phyloP scores from a whole-genome alignment of 2,797 vertebrate species.

The Nannoperca obscura region DNA sequence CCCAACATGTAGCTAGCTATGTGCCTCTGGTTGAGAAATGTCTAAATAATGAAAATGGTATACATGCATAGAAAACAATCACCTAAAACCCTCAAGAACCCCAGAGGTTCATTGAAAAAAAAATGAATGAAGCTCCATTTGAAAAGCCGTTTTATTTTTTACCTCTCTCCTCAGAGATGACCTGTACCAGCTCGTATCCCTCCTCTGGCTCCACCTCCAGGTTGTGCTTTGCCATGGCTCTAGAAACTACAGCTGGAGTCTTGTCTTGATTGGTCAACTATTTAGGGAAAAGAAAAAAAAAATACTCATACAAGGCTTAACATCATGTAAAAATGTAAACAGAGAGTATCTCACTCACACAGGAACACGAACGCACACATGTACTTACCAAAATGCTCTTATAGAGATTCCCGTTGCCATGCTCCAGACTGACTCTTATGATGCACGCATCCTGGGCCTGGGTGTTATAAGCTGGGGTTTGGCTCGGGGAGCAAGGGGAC shows the following conservation, averaged over 20 bases:
- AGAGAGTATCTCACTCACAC: neutral
- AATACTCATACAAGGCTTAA: neutral
- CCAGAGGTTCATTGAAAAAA: neutral
- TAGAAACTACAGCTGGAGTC: constrained; percentile 91
- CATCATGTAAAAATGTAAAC: neutral
- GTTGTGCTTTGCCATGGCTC: constrained; percentile 95
- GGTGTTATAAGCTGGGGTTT: constrained; percentile 88
- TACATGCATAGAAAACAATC: neutral
- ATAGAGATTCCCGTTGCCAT: constrained; percentile 93
- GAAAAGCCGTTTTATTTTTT: constrained; percentile 12
- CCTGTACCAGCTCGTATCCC: constrained; percentile 93
- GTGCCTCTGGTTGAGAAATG: too few species aligned
- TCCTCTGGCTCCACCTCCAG: constrained; percentile 88
- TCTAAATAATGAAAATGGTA: too few species aligned
- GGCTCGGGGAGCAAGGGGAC: constrained; percentile 77
- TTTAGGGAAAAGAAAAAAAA: neutral
- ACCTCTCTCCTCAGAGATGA: constrained; percentile 96
- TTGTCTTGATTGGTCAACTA: constrained; percentile 96
- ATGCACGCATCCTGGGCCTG: constrained; percentile 92
- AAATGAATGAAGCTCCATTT: neutral
- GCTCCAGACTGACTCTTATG: constrained; percentile 90
- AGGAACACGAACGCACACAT: neutral
- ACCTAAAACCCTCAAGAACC: neutral
- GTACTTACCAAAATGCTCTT: constrained; percentile 94
- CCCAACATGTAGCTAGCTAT: neutral